Conservation (phyloP, 1,140 invertebrate genomes). For the Brachionus manjavacas region DNA sequence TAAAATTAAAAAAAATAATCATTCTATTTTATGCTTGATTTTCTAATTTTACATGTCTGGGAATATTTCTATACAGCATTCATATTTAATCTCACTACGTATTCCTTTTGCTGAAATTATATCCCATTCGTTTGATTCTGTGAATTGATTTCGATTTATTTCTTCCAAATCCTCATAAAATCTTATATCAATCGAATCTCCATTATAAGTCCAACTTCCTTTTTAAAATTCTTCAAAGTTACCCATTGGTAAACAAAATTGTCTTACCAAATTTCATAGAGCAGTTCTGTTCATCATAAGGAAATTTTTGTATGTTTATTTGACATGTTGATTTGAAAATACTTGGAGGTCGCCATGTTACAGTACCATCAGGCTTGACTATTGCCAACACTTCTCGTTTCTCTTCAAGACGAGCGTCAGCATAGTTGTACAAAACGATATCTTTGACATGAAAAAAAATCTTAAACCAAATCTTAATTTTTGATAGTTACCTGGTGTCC, state of each 20-base stretch:
- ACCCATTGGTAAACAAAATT: too few relatives aligned
- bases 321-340: slow-evolving; percentile 94
- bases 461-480: not conserved
- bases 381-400: slow-evolving; percentile 53
- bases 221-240: not conserved
- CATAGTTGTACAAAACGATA: slow-evolving; percentile 43
- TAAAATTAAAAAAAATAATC: not conserved
- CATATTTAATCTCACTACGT: slow-evolving; percentile 49
- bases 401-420: slow-evolving; percentile 54
- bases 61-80: slow-evolving; percentile 56
- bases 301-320: slow-evolving; percentile 67
- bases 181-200: slow-evolving; percentile 53
- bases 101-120: slow-evolving; percentile 45
- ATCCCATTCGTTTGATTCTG: slow-evolving; percentile 57
- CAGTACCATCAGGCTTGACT: slow-evolving; percentile 76
- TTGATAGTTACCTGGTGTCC: slow-evolving; percentile 12
- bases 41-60: slow-evolving; percentile 48
- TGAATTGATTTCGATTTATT: slow-evolving; percentile 55
- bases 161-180: slow-evolving; percentile 48
- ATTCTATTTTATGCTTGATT: not conserved
- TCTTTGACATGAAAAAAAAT: not conserved
- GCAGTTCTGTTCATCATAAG: slow-evolving; percentile 56
- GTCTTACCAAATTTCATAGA: slow-evolving; percentile 53
- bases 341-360: slow-evolving; percentile 92
- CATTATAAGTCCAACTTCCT: slow-evolving; percentile 56